These are phyloP conservation scores for Hippocampus mohnikei DNA, from an alignment of 2,113 vertebrate species.

Conservation along the genomic window DNA sequence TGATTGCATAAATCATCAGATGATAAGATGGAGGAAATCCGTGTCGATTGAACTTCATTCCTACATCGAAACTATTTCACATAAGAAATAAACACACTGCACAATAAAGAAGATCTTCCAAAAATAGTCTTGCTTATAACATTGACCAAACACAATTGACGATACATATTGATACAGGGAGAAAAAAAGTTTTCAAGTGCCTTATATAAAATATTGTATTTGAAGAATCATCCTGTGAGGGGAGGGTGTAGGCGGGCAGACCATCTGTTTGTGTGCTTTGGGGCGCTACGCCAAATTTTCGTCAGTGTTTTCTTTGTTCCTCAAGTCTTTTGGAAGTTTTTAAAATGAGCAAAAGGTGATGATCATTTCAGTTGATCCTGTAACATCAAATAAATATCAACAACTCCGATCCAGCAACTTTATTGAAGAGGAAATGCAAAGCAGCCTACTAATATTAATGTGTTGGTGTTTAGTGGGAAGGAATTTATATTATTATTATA, in stretches of 20 bases:
- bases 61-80: conserved; percentile 13
- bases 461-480: no score
- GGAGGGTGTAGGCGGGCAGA: not conserved
- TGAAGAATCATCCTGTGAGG: not conserved
- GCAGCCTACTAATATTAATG: no score
- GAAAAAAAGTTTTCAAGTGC: not conserved
- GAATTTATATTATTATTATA: no score
- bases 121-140: conserved; percentile 3
- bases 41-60: not conserved
- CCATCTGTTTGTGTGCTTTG: not conserved
- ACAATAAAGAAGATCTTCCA: not conserved
- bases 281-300: conserved; percentile 25
- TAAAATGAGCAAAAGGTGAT: conserved; percentile 79
- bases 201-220: not conserved
- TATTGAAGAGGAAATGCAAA: no score
- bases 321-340: conserved; percentile 80
- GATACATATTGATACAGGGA: not conserved
- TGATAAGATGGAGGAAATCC: not conserved
- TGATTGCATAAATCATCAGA: not conserved
- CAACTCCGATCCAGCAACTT: no score
- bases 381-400: conserved; percentile 12
- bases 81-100: not conserved
- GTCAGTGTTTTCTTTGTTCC: conserved; percentile 78
- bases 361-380: conserved; percentile 82
- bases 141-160: not conserved